These are phyloP conservation scores for Nudaria mundana DNA, from an alignment of 2,888 invertebrate species.

Conservation along the genomic window DNA sequence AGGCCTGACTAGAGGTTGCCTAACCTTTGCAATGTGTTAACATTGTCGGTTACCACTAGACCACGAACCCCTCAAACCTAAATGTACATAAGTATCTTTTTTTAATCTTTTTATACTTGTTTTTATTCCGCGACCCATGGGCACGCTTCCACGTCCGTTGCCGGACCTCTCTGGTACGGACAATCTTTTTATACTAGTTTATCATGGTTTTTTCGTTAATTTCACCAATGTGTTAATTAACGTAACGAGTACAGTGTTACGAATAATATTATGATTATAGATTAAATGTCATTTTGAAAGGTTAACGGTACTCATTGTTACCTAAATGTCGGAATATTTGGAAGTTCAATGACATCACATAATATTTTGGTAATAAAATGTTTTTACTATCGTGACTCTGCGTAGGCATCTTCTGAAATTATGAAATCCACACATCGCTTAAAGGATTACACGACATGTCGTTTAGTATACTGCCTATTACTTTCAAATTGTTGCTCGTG, in stretches of 20 bases:
- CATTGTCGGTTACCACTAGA: too few relatives aligned
- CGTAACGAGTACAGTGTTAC: constrained; percentile 28
- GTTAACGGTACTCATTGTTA: constrained; percentile 15
- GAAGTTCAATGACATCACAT: constrained; percentile 2
- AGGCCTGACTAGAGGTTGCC: too few relatives aligned
- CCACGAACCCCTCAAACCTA: too few relatives aligned
- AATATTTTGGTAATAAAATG: neutral
- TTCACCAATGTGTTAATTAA: constrained; percentile 26
- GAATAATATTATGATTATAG: constrained; percentile 15
- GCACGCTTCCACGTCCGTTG: too few relatives aligned
- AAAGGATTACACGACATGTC: constrained; percentile 16
- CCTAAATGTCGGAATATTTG: constrained; percentile 16
- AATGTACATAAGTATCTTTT: too few relatives aligned
- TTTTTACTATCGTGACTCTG: neutral
- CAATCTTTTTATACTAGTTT: too few relatives aligned
- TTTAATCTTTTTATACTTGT: constrained; percentile 17
- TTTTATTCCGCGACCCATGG: constrained; percentile 14
- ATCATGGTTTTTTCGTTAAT: constrained; percentile 29
- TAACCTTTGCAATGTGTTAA: too few relatives aligned
- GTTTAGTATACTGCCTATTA: constrained; percentile 2
- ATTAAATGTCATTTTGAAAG: constrained; percentile 26
- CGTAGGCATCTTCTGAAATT: constrained; percentile 6
- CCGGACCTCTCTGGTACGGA: too few relatives aligned
- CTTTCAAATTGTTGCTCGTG: constrained; percentile 13
- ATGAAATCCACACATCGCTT: constrained; percentile 4